Evolutionary conservation across 2,888 invertebrate genomes (phyloP).

Genomic region (Leptinotarsa peninsularis): DNA sequence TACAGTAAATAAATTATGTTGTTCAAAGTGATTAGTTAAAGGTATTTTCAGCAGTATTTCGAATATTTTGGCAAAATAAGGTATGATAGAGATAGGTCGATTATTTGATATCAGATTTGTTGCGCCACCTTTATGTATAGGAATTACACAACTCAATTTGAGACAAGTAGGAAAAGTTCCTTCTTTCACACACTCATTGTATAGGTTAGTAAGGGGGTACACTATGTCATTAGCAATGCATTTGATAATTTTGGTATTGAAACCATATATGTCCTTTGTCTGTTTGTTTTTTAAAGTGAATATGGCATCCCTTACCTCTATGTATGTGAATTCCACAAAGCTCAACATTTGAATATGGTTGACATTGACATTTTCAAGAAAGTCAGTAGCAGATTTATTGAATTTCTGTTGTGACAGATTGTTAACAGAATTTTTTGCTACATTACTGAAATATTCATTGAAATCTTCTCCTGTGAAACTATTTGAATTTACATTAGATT

Average conservation of each 20-base stretch:
- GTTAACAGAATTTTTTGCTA: constrained; percentile 11
- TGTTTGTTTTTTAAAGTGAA: constrained; percentile 13
- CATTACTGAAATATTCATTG: constrained; percentile 24
- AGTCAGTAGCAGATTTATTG: constrained; percentile 1
- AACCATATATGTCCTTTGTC: constrained; percentile 17
- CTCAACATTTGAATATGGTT: constrained; percentile 11
- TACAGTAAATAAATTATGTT: no score
- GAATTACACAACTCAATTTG: constrained; percentile 21
- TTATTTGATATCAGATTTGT: constrained; percentile 20
- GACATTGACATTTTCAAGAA: constrained; percentile 9
- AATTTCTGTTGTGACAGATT: constrained; percentile 11
- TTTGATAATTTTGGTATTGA: not conserved
- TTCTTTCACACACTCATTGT: constrained; percentile 15
- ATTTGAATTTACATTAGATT: constrained; percentile 13
- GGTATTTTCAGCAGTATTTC: constrained; percentile 1
- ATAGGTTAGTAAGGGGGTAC: not conserved
- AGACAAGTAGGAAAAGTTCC: constrained; percentile 15
- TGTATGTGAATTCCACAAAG: constrained; percentile 13
- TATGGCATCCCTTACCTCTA: constrained; percentile 21
- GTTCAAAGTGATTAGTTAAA: no score
- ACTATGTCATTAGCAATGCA: no score
- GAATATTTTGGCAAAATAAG: constrained; percentile 18
- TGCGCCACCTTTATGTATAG: constrained; percentile 19
- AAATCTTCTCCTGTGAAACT: constrained; percentile 19
- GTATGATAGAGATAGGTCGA: constrained; percentile 19